A percentile compares a stretch with the other conserved stretches of the same genome.
These are phyloP conservation scores for Zaprionus ghesquierei DNA, from an alignment of 1,140 invertebrate genomes.

Conservation along the genomic window DNA sequence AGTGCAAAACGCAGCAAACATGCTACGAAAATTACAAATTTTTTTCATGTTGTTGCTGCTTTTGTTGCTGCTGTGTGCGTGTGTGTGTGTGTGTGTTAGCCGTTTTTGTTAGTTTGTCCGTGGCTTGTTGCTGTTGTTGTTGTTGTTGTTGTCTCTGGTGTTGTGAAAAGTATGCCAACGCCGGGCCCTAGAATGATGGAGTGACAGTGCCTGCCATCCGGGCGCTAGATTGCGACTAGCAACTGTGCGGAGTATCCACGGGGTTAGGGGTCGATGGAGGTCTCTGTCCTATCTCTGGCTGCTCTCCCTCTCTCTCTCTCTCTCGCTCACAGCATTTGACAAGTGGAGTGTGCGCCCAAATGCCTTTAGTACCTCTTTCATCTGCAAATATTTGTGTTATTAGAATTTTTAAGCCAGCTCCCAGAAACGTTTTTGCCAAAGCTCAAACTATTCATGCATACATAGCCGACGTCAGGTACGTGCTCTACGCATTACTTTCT, in stretches of 20 bases:
- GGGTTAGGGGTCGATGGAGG: constrained; percentile 44
- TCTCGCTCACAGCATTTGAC: constrained; percentile 51
- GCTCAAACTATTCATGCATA: constrained; percentile 57
- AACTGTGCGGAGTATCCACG: constrained; percentile 16
- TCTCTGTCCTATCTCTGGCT: neutral
- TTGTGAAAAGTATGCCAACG: constrained; percentile 76
- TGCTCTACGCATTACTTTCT: neutral
- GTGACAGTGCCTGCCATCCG: constrained; percentile 47
- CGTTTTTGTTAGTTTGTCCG: constrained; percentile 69
- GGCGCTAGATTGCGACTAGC: constrained; percentile 28
- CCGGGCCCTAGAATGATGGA: constrained; percentile 61
- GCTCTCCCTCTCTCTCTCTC: neutral
- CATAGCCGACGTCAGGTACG: neutral
- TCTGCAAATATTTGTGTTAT: constrained; percentile 81
- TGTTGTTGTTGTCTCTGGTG: constrained; percentile 68
- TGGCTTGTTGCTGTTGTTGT: constrained; percentile 59
- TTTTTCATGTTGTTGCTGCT: constrained; percentile 36
- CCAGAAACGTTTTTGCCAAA: constrained; percentile 62
- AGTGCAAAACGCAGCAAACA: constrained; percentile 80
- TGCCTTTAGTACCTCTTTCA: constrained; percentile 80
- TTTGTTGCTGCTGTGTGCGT: constrained; percentile 3
- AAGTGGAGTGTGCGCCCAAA: constrained; percentile 78
- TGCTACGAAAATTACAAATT: constrained; percentile 72
- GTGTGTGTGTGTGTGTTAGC: constrained; percentile 8
- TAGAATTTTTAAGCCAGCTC: constrained; percentile 77